A percentile compares a stretch with the other conserved stretches of the same genome.
Conservation (phyloP, 2,888 invertebrate species). For the Ormia ochracea region DNA sequence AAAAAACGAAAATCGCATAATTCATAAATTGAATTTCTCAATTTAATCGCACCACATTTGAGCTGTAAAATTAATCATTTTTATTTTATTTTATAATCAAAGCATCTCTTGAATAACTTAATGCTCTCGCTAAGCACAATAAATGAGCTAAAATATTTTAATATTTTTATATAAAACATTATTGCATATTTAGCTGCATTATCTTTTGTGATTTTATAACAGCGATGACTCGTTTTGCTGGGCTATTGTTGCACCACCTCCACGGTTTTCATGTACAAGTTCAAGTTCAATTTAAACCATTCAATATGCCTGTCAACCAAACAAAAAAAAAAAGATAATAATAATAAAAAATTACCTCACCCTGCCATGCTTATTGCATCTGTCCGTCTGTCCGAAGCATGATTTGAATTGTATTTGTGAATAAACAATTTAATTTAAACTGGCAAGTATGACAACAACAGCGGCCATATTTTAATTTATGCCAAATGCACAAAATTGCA, state of each 20-base stretch:
- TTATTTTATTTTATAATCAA: conserved; percentile 7
- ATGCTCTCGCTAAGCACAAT: not conserved
- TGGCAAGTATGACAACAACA: conserved; percentile 15
- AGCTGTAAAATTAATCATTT: conserved; percentile 7
- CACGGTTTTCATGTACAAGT: conserved; percentile 29
- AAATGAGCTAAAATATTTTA: not conserved
- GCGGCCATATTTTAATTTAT: conserved; percentile 20
- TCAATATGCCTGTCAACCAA: conserved; percentile 28
- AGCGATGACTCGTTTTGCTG: not conserved
- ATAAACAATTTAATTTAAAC: conserved; percentile 62
- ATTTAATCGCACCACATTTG: not conserved
- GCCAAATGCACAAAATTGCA: conserved; percentile 43
- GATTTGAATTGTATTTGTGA: conserved; percentile 54
- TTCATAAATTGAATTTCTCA: not conserved
- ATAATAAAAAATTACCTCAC: no score
- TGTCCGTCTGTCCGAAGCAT: conserved; percentile 3
- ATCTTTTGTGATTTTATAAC: conserved; percentile 29
- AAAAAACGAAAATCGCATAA: no score
- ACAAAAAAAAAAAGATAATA: not conserved
- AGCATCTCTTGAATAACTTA: not conserved
- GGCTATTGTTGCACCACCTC: not conserved
- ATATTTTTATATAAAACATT: conserved; percentile 19
- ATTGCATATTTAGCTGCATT: conserved; percentile 38
- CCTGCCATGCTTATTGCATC: not conserved
- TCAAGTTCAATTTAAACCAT: conserved; percentile 57